These are phyloP conservation scores for Orgyia antiqua DNA, from an alignment of 2,888 invertebrate genomes.

Conservation along the genomic window DNA sequence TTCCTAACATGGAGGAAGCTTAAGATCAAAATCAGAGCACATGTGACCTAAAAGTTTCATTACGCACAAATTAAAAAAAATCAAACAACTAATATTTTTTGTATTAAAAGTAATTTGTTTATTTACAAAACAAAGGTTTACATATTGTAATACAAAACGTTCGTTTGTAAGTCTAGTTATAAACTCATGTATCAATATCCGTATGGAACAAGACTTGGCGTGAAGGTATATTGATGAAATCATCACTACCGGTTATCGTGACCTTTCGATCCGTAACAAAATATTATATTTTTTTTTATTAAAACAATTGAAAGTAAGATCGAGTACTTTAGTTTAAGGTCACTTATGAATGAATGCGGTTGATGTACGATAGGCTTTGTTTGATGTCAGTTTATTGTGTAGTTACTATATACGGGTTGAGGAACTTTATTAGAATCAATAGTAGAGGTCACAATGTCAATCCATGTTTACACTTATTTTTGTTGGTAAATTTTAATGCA, in stretches of 20 bases:
- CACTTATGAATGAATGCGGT: conserved; percentile 23
- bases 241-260: conserved; percentile 48
- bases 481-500: too few relatives aligned
- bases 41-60: too few relatives aligned
- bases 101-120: too few relatives aligned
- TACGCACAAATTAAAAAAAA: too few relatives aligned
- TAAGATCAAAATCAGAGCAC: too few relatives aligned
- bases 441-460: conserved; percentile 4
- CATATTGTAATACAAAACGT: too few relatives aligned
- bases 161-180: conserved; percentile 2
- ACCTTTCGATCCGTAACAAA: conserved; percentile 52
- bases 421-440: conserved; percentile 1
- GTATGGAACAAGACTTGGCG: conserved; percentile 6
- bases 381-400: conserved; percentile 14
- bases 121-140: too few relatives aligned
- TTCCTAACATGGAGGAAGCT: too few relatives aligned
- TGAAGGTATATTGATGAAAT: conserved; percentile 38
- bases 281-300: conserved; percentile 26
- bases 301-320: conserved; percentile 69
- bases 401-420: conserved; percentile 4
- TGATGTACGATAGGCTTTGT: conserved; percentile 19
- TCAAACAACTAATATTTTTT: too few relatives aligned
- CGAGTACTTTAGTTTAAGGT: conserved; percentile 46
- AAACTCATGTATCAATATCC: conserved; percentile 9
- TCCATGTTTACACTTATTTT: too few relatives aligned